Evolutionary conservation across 2,888 invertebrate genomes (phyloP).

Genomic region (Polyommatus icarus): DNA sequence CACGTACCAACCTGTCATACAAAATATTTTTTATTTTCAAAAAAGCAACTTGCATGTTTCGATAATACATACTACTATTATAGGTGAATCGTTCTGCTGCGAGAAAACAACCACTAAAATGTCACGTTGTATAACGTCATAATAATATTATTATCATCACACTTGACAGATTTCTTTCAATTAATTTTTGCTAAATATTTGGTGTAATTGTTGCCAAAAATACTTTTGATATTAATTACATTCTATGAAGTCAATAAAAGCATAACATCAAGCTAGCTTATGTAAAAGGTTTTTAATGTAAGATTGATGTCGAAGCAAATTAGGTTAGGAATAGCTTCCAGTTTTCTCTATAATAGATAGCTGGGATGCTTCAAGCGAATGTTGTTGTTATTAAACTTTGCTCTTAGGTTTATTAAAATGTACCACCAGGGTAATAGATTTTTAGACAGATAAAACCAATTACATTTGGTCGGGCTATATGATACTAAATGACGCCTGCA

Average conservation of each 20-base stretch:
- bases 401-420: background rate
- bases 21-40: too few species aligned
- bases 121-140: too few species aligned
- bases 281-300: slow-evolving; percentile 9
- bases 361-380: background rate
- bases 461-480: too few species aligned
- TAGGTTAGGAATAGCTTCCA: background rate
- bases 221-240: background rate
- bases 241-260: background rate
- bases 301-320: background rate
- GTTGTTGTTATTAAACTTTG: background rate
- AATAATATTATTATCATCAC: too few species aligned
- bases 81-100: too few species aligned
- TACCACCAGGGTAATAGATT: too few species aligned
- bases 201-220: background rate
- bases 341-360: background rate
- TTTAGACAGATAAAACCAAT: too few species aligned
- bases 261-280: background rate
- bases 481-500: too few species aligned
- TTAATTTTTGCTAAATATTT: background rate
- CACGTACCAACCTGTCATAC: too few species aligned
- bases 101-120: too few species aligned
- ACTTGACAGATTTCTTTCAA: background rate
- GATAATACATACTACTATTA: too few species aligned
- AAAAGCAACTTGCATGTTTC: too few species aligned